These are phyloP conservation scores for Puntigrus tetrazona DNA, from an alignment of 2,113 vertebrate species.

Conservation along the genomic window DNA sequence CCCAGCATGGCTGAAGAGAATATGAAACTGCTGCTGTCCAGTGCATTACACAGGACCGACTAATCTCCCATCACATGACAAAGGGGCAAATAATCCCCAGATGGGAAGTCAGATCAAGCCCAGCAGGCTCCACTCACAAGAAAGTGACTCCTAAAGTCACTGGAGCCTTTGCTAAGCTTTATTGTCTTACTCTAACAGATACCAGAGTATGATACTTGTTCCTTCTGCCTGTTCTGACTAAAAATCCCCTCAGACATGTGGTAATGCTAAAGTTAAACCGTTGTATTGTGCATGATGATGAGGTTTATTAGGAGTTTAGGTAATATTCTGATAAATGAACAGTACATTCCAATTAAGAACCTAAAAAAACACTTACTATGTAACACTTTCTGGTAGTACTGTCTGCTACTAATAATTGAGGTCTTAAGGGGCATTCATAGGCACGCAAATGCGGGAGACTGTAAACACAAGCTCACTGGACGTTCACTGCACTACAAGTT, in stretches of 20 bases:
- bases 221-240: not conserved
- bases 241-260: not conserved
- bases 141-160: conserved; percentile 5
- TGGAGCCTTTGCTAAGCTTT: not conserved
- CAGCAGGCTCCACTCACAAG: conserved; percentile 61
- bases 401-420: not conserved
- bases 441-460: not conserved
- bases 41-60: conserved; percentile 70
- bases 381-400: not conserved
- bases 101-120: conserved; percentile 51
- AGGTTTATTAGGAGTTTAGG: not conserved
- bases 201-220: not conserved
- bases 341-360: conserved; percentile 1
- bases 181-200: not conserved
- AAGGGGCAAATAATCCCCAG: conserved; percentile 72
- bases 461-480: not conserved
- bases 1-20: conserved; percentile 74
- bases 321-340: not conserved
- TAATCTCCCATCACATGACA: conserved; percentile 80
- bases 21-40: conserved; percentile 62
- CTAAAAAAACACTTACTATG: not conserved
- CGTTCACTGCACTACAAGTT: not conserved
- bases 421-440: not conserved
- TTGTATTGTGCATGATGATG: not conserved
- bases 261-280: not conserved